phyloP scores from a whole-genome alignment of 1,140 invertebrate genomes.

The Ceratina calcarata region DNA sequence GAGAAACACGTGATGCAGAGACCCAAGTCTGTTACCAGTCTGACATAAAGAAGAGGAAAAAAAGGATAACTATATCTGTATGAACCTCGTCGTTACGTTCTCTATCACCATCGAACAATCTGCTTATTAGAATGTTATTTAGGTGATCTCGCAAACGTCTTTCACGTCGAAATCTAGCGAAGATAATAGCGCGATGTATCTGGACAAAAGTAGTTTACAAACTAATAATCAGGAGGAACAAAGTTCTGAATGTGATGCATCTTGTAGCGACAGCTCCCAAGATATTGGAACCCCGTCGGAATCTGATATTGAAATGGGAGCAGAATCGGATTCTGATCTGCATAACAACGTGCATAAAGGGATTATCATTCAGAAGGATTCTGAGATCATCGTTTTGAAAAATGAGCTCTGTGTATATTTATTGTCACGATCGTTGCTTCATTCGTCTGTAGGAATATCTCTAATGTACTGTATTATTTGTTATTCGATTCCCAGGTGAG shows the following conservation, averaged over 20 bases:
- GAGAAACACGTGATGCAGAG: slow-evolving; percentile 14
- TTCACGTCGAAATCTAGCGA: slow-evolving; percentile 27
- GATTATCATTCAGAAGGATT: slow-evolving; percentile 69
- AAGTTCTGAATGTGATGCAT: slow-evolving; percentile 30
- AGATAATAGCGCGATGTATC: slow-evolving; percentile 3
- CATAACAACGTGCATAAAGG: slow-evolving; percentile 37
- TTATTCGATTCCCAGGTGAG: slow-evolving; percentile 51
- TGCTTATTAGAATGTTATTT: slow-evolving; percentile 23
- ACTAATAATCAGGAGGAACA: slow-evolving; percentile 30
- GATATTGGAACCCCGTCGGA: slow-evolving; percentile 29
- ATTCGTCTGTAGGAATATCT: neutral
- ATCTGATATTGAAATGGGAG: slow-evolving; percentile 41
- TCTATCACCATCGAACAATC: neutral
- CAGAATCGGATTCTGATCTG: slow-evolving; percentile 31
- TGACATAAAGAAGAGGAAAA: slow-evolving; percentile 2
- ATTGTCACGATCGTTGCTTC: neutral
- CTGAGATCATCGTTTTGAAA: slow-evolving; percentile 68
- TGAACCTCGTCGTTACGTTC: neutral
- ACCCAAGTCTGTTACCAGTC: slow-evolving; percentile 15
- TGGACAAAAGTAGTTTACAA: slow-evolving; percentile 22
- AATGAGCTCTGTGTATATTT: slow-evolving; percentile 62
- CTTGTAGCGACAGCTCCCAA: slow-evolving; percentile 32
- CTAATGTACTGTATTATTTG: neutral
- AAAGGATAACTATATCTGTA: slow-evolving; percentile 28
- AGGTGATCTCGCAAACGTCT: slow-evolving; percentile 35